Evolutionary conservation across 2,113 vertebrate genomes (phyloP), one percentile per base, ranked within the genome.

Genomic region (Bambusicola thoracicus): DNA sequence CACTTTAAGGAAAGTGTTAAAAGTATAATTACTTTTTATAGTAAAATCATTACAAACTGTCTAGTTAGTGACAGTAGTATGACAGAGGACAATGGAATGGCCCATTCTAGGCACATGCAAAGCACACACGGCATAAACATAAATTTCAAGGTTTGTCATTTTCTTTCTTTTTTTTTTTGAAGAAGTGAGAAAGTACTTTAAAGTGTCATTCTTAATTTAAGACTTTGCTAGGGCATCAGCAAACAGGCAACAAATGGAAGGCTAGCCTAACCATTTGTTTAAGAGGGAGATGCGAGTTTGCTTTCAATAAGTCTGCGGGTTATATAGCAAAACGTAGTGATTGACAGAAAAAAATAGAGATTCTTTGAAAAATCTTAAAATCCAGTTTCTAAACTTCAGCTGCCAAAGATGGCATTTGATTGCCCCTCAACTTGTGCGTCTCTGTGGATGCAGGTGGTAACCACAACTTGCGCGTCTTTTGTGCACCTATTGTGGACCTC

Each of bases 381-480:
- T 4, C 0, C 6, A 38, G 0, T 30, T 92, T 77, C 41, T 13
- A 76, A 77, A 62, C 14, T 49, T 82, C n/a, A 43, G 19, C 34
- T 56, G 8, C 7, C 36, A 55, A 75, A 29, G 17, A 5, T 32
- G 20, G 43, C 51, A 3, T n/a, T 73, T 85, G 29, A 7, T 68
- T 91, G 30, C 29, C 1, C 43, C 18, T 82, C 24, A 63, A 7
- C 32, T 61, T 3, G 4, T 13, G 34, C 19, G 29, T 29, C 43
- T 69, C 19, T 40, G 15, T 13, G 29, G 21, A 32, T 77, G 3
- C 17, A 56, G 19, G 13, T 41, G 81, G 13, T 73, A 25, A 40
- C 41, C 1, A 0, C 2, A 2, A n/a, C 3, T 56, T 43, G 3
- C 44, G 7, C 1, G 0, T 65, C 67, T 69, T 66, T 83, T 36